phyloP scores from a whole-genome alignment of 2,797 vertebrate genomes.

The Chaenodraco wilsoni region DNA sequence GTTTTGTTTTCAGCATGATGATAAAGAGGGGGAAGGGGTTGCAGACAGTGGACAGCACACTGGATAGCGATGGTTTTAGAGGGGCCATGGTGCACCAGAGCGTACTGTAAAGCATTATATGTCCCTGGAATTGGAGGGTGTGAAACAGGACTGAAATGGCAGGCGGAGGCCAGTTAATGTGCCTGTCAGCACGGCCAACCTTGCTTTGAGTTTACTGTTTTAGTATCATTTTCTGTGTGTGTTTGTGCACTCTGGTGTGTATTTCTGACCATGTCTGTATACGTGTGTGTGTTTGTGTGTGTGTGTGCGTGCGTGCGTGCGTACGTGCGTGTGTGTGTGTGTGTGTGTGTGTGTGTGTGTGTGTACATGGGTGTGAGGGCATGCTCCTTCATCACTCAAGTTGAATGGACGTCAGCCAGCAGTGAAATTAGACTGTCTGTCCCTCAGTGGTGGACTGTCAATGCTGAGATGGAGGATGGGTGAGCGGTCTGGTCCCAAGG shows the following conservation, averaged over 20 bases:
- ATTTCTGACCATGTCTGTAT: conserved; percentile 29
- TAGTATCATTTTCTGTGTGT: conserved; percentile 52
- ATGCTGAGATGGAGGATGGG: conserved; percentile 63
- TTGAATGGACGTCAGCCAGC: conserved; percentile 74
- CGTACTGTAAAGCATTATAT: conserved; percentile 64
- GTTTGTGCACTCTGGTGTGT: conserved; percentile 18
- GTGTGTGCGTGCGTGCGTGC: conserved; percentile 19
- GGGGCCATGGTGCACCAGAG: conserved; percentile 61
- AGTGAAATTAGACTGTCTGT: conserved; percentile 84
- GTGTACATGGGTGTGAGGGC: conserved; percentile 43
- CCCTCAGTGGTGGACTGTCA: conserved; percentile 76
- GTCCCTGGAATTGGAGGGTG: conserved; percentile 68
- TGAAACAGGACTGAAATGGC: conserved; percentile 67
- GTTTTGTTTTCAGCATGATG: conserved; percentile 68
- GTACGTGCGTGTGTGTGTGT: conserved; percentile 24
- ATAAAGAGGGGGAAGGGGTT: conserved; percentile 55
- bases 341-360: conserved; percentile 23
- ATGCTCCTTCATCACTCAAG: conserved; percentile 76
- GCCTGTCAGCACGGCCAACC: conserved; percentile 76
- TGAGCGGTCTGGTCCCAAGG: conserved; percentile 73
- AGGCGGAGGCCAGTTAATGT: conserved; percentile 78
- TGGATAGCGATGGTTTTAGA: conserved; percentile 41
- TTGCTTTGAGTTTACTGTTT: conserved; percentile 65
- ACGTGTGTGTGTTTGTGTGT: conserved; percentile 32
- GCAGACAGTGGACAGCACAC: conserved; percentile 41